Evolutionary conservation across 2,797 vertebrate genomes (phyloP), one percentile per base, ranked within the genome.

Genomic region (Tokudaia muenninki): DNA sequence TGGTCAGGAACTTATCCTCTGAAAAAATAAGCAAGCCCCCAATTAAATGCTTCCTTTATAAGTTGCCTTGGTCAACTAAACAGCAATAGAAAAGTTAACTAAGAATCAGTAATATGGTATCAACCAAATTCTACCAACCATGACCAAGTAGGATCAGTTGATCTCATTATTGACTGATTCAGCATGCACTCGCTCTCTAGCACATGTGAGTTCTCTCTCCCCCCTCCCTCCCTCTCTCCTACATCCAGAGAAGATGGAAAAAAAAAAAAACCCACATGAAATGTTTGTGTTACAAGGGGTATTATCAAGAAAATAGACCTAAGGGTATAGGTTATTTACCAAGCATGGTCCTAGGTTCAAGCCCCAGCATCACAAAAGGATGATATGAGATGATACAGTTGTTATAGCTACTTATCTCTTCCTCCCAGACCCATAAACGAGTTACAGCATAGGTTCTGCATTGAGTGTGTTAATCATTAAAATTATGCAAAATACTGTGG

Each of bases 361-460:
- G 22, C 13, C 21, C 41, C 21, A 90, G 37, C 21, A 90, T 59
- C n/a, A 79, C 55, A 84, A 83, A n/a, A 24, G 37, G 3, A 13
- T 17, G 4, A 24, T 29, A 75, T 75, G 37, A 21, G n/a, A 59
- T 55, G 34, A 26, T 59, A 77, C 4, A 87, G 37, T 63, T 93
- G 31, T 31, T 80, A 41, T 37, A 83, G 26, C n/a, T 44, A 89
- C 26, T 10, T 91, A 47, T 77, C 37, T 59, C 26, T 88, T 91
- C 41, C 14, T 87, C 31, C 34, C 55, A 94, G 70, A 87, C 77
- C 93, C 63, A 91, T 79, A 87, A 77, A 89, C 14, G 90, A 86
- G 65, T 92, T 95, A 94, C 6, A 93, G 16, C 16, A 87, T 5
- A 86, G 31, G 55, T 89, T 97, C 87, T 87, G 37, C 10, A 91